Evolutionary conservation across 2,113 vertebrate species (phyloP), one percentile per base, ranked within the genome.

Genomic region (Columba livia): DNA sequence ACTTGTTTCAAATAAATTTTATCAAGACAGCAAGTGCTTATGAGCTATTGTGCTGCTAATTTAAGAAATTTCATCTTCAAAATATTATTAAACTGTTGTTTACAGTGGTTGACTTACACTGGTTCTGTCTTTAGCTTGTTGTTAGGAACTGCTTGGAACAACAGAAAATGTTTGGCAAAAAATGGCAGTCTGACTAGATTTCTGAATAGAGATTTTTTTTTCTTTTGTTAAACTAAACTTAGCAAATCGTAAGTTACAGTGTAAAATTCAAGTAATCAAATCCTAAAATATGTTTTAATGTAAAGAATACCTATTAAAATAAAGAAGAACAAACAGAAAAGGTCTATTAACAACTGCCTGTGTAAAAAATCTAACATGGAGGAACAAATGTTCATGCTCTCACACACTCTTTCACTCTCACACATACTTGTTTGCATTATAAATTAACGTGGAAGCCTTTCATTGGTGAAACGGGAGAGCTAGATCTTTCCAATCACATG

Each of bases 401-500:
- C 34, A 36, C 15, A 57, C 64, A 60, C 54, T 16, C 28, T 53
- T 56, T 62, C 28, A 29, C 67, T 57, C 89, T 85, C 79, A 87
- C 51, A 56, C 36, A 23, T 60, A 21, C 85, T 91, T 81, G 61
- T 79, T 95, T 20, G 0, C 79, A 86, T 97, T 90, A 96, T 85
- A 95, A 88, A 92, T 96, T 90, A 86, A 97, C 75, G 88, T 91
- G 88, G 64, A 83, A 91, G 85, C 60, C n/a, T 93, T 86, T 93
- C 70, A 69, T 79, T 94, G 94, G 85, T 92, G 94, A 96, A 93
- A 94, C n/a, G 24, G 85, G 64, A 94, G 82, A 95, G 69, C 26
- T 24, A 56, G 79, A 94, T 91, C 10, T 95, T 96, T 88, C 85
- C 90, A 88, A 90, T 94, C 85, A 89, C 83, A 90, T 60, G 40